Percentiles rank a stretch among this genome's conserved stretches.
phyloP scores from a whole-genome alignment of 2,888 invertebrate genomes.

The Thalpophila matura region DNA sequence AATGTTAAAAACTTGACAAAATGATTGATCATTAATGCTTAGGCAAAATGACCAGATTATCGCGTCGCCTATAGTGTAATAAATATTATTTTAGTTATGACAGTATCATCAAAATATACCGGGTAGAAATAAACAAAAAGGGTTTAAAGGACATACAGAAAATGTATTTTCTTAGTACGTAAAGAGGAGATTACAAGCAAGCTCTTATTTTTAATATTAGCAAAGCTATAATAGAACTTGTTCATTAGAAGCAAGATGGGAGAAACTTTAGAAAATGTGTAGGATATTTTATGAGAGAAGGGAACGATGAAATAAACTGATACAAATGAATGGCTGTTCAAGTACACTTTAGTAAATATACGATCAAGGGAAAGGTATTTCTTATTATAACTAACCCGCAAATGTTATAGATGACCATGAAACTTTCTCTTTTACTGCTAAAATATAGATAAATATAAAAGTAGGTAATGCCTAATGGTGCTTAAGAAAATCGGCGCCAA shows the following conservation, averaged over 20 bases:
- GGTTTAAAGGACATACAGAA: not conserved
- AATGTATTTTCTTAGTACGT: not conserved
- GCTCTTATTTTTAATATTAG: not conserved
- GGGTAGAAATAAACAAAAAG: not conserved
- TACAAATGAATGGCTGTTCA: conserved; percentile 37
- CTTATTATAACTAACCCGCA: conserved; percentile 20
- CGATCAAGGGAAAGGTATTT: not conserved
- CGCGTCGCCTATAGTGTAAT: too few species aligned
- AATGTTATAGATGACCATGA: not conserved
- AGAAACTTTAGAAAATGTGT: conserved; percentile 47
- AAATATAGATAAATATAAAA: not conserved
- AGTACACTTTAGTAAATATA: conserved; percentile 12
- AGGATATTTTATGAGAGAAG: conserved; percentile 36
- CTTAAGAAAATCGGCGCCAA: too few species aligned
- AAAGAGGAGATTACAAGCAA: not conserved
- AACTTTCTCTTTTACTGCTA: not conserved
- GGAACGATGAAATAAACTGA: conserved; percentile 33
- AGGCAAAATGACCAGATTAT: too few species aligned
- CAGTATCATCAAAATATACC: too few species aligned
- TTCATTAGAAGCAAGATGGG: conserved; percentile 39
- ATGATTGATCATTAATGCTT: too few species aligned
- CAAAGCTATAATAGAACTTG: conserved; percentile 18
- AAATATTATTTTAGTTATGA: too few species aligned
- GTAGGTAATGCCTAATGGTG: too few species aligned
- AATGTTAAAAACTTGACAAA: too few species aligned